Percentiles rank a stretch among this genome's conserved stretches.
These are phyloP conservation scores for Epinephelus fuscoguttatus DNA, from an alignment of 2,113 vertebrate species.

Conservation along the genomic window DNA sequence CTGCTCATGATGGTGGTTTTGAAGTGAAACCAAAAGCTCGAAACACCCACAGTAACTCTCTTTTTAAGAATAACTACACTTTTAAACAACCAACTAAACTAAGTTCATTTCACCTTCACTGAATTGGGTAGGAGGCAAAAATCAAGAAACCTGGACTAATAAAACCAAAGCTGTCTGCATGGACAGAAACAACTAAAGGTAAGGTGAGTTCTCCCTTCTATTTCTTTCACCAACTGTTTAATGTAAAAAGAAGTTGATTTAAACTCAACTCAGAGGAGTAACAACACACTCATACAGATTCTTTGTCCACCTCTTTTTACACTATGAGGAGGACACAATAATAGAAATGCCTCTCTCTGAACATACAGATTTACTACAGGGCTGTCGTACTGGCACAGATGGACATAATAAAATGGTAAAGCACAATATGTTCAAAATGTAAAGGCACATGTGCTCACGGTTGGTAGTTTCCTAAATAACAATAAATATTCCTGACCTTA, in stretches of 20 bases:
- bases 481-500: neutral
- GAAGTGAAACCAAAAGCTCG: neutral
- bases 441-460: neutral
- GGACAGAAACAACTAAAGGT: no score
- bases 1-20: neutral
- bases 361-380: neutral
- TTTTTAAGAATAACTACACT: neutral
- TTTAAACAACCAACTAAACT: no score
- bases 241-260: no score
- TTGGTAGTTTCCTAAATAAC: neutral
- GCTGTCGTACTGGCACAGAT: neutral
- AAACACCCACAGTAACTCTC: neutral
- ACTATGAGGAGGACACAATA: no score
- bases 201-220: no score
- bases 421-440: neutral
- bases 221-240: no score
- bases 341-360: neutral
- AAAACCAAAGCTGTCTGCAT: no score
- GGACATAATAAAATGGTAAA: neutral
- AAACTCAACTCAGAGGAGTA: neutral
- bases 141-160: no score
- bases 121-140: no score
- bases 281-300: neutral
- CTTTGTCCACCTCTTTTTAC: neutral
- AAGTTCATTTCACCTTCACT: no score